These are phyloP conservation scores for Neoaliturus tenellus DNA, from an alignment of 2,888 invertebrate genomes.

Conservation along the genomic window DNA sequence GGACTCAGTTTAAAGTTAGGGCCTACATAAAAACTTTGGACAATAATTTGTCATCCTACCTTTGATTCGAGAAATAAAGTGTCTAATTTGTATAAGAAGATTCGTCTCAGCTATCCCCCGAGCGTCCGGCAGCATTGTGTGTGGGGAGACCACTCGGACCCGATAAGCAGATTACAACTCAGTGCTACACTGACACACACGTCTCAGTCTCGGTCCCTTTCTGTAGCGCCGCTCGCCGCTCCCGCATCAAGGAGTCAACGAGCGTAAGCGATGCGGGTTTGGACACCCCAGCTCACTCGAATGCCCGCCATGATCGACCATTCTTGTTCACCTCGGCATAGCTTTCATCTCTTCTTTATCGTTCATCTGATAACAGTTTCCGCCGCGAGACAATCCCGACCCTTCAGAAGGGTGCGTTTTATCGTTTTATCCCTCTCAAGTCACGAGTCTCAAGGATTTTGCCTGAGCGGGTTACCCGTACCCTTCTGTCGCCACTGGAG, in stretches of 20 bases:
- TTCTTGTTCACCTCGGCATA: constrained; percentile 6
- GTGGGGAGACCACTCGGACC: not conserved
- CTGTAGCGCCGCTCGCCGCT: not conserved
- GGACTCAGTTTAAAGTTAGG: no score
- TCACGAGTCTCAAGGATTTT: constrained; percentile 31
- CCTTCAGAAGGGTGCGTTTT: constrained; percentile 24
- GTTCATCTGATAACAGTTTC: constrained; percentile 38
- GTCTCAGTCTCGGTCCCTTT: not conserved
- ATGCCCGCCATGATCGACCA: constrained; percentile 27
- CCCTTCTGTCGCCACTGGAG: not conserved
- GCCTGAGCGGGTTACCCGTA: not conserved
- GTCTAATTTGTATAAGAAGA: no score
- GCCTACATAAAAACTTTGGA: no score
- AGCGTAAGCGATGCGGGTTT: constrained; percentile 43
- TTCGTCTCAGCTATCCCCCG: no score
- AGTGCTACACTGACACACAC: not conserved
- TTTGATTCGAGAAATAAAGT: no score
- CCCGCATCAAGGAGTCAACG: constrained; percentile 18
- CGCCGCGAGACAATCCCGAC: constrained; percentile 5
- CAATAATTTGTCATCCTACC: no score
- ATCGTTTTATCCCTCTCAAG: constrained; percentile 40
- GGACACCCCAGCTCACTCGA: constrained; percentile 39
- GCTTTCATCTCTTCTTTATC: constrained; percentile 38
- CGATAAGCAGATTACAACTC: not conserved
- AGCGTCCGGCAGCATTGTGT: no score